Conservation (phyloP, 2,113 vertebrate species). For the Acanthisitta chloris region DNA sequence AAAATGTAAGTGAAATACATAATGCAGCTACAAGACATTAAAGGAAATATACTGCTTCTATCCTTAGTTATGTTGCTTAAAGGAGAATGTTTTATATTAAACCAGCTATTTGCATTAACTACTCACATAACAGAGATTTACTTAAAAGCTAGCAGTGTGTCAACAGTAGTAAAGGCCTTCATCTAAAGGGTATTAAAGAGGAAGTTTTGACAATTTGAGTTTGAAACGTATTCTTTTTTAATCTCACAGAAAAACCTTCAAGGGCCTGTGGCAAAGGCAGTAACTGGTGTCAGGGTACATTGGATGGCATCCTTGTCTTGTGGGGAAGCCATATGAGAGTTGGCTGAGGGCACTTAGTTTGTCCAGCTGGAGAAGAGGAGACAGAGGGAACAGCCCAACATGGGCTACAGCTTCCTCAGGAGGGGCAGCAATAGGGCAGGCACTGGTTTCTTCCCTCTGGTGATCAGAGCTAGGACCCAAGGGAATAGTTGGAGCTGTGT, state of each 20-base stretch:
- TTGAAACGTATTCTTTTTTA: neutral
- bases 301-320: neutral
- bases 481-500: neutral
- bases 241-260: neutral
- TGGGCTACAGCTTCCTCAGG: neutral
- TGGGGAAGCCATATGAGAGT: accelerated
- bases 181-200: neutral
- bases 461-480: neutral
- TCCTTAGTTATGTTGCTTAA: neutral
- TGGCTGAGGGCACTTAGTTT: neutral
- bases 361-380: neutral
- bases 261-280: neutral
- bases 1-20: slow-evolving; percentile 23
- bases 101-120: neutral
- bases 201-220: neutral
- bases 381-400: accelerated
- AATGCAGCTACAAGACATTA: neutral
- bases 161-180: neutral
- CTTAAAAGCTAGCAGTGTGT: neutral
- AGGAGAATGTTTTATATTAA: neutral
- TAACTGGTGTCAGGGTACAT: accelerated
- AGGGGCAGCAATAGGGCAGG: no score
- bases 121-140: neutral
- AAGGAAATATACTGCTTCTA: neutral
- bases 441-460: neutral